Base-by-base conservation (phyloP, 2,797 vertebrate genomes). In the Ceryle rudis region DNA sequence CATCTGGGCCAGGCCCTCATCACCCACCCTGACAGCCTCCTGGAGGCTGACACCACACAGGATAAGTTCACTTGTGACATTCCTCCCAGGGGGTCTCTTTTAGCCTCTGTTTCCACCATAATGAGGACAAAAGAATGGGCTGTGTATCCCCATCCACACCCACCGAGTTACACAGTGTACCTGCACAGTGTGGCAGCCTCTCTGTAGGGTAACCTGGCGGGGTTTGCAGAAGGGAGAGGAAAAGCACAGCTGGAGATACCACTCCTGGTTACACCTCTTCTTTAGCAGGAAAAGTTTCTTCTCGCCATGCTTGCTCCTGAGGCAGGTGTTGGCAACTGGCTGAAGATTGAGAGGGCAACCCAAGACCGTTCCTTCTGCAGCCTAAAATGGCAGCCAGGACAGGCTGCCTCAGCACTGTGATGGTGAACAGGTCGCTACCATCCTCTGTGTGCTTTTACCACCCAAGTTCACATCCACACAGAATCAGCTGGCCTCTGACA, bases 51-150 rank as follows among this genome's bases (percentile, higher is more conserved):
- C 26, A 42, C 37, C 37, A 47, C 61, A 20, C 6, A 14, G 49
- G 39, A 51, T 33, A 66, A 33, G 39, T 31, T 93, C 80, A 69
- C 72, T 51, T 39, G 60, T 62, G 46, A 31, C n/a, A 87, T 29
- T 86, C 55, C 71, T 86, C n/a, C 69, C 35, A 83, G 39, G 35
- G 51, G 4, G 1, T 29, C 72, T 91, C 83, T 89, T 60, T 93
- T 83, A 95, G 81, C 52, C 64, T 83, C 89, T 94, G 44, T 89
- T 95, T 93, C 78, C 92, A 80, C 81, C 96, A 83, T 52, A 94
- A 72, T 25, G 44, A 35, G 22, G 44, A 77, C 72, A 91, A 94
- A 96, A 91, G 61, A 86, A 87, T 28, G 39, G 52, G n/a, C 42
- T 91, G 61, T 26, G 91, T 17, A 35, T 79, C 65, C 19, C 46